Conservation (phyloP, 2,113 vertebrate genomes). For the Sinocyclocheilus grahami region DNA sequence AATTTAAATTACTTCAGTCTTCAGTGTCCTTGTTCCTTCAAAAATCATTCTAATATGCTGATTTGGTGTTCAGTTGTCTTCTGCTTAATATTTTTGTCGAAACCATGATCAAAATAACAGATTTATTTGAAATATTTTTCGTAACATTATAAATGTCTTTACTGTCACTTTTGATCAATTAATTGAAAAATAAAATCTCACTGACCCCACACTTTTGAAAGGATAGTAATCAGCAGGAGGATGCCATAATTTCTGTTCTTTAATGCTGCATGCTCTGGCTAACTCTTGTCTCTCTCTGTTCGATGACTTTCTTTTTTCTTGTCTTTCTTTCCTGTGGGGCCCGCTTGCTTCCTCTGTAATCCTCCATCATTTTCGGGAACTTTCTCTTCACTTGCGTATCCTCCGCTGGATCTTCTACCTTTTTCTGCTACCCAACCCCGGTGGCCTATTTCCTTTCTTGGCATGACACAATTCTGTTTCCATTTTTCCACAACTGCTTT, state of each 20-base stretch:
- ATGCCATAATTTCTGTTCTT: conserved; percentile 33
- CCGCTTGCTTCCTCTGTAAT: conserved; percentile 14
- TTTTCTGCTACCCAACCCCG: neutral
- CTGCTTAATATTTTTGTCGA: no score
- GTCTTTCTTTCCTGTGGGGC: conserved; percentile 49
- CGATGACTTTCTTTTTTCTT: conserved; percentile 50
- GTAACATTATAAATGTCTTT: no score
- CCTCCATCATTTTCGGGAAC: conserved; percentile 22
- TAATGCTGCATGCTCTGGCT: conserved; percentile 40
- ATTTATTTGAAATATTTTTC: no score
- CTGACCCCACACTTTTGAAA: neutral
- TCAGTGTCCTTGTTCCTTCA: no score
- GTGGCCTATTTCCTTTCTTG: neutral
- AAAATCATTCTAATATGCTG: no score
- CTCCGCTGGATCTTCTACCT: conserved; percentile 10
- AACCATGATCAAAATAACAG: no score
- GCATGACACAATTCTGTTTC: neutral
- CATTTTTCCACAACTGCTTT: neutral
- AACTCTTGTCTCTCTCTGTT: conserved; percentile 48
- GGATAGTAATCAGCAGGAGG: neutral
- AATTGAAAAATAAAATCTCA: no score
- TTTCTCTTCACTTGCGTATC: conserved; percentile 30
- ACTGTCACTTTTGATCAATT: no score
- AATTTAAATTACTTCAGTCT: no score
- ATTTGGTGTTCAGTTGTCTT: no score